Percentiles rank a stretch among this genome's conserved stretches.
These are phyloP conservation scores for Hyppa rectilinea DNA, from an alignment of 2,888 invertebrate species.

Conservation along the genomic window DNA sequence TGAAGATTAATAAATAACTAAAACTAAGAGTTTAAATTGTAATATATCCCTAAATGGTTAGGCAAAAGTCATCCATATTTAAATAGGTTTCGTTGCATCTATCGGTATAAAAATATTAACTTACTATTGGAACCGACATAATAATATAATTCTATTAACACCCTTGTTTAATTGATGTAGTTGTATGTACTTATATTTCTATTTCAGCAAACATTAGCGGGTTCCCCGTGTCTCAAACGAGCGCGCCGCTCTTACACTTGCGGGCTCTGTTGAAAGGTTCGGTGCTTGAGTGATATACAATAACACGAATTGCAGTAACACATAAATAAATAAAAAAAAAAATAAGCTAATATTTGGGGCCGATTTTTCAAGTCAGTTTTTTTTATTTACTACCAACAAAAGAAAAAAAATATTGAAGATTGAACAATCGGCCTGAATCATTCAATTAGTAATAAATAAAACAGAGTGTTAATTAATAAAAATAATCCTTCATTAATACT, in stretches of 20 bases:
- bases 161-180: conserved; percentile 49
- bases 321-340: neutral
- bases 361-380: too few relatives aligned
- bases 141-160: neutral
- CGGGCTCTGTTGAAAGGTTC: conserved; percentile 88
- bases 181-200: conserved; percentile 58
- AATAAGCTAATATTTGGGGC: neutral
- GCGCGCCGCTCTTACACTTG: conserved; percentile 85
- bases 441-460: conserved; percentile 4
- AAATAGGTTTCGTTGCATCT: neutral
- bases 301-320: conserved; percentile 21
- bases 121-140: neutral
- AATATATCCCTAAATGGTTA: neutral
- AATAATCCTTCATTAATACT: neutral
- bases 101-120: neutral
- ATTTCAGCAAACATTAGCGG: conserved; percentile 83
- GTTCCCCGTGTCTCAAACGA: conserved; percentile 85
- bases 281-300: conserved; percentile 56
- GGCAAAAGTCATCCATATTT: neutral
- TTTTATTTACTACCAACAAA: neutral
- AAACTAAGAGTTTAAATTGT: neutral
- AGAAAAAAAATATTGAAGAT: neutral
- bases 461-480: neutral
- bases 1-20: too few relatives aligned
- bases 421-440: conserved; percentile 1